Evolutionary conservation across 1,140 invertebrate species (phyloP).

Genomic region (Protaetia brevitarsis): DNA sequence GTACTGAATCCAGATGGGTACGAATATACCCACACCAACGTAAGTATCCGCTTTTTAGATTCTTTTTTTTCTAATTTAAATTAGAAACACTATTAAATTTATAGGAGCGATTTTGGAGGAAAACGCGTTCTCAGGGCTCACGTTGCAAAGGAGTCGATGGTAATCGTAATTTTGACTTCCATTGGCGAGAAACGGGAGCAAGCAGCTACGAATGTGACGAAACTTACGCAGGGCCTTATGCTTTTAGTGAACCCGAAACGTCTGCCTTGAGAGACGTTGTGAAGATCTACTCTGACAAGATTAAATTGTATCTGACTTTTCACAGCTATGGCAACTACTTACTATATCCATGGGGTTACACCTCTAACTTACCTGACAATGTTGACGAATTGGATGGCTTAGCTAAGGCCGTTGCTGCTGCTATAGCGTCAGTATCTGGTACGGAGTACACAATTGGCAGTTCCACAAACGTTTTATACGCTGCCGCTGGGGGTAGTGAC

Average conservation of each 20-base stretch:
- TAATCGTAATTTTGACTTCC: conserved; percentile 69
- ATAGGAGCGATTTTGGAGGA: conserved; percentile 66
- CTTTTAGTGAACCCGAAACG: conserved; percentile 74
- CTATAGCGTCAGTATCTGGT: conserved; percentile 63
- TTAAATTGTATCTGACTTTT: conserved; percentile 66
- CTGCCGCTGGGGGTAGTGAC: conserved; percentile 55
- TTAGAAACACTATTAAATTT: no score
- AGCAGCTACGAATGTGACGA: conserved; percentile 64
- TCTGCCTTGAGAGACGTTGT: conserved; percentile 55
- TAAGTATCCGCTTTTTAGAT: neutral
- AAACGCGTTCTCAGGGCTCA: conserved; percentile 57
- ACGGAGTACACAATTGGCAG: conserved; percentile 68
- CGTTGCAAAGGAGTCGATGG: conserved; percentile 62
- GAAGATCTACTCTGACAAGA: conserved; percentile 49
- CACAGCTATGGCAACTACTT: conserved; percentile 73
- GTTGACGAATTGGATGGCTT: conserved; percentile 6
- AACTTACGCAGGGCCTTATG: conserved; percentile 61
- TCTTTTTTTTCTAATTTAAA: no score
- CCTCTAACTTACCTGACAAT: conserved; percentile 25
- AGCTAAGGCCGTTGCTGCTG: conserved; percentile 37
- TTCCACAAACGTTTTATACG: conserved; percentile 64
- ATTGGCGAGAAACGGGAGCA: conserved; percentile 62
- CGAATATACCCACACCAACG: conserved; percentile 70
- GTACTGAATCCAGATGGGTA: no score
- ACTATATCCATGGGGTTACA: conserved; percentile 66